phyloP scores from a whole-genome alignment of 2,797 vertebrate genomes.

The Eurystomus glaucurus region DNA sequence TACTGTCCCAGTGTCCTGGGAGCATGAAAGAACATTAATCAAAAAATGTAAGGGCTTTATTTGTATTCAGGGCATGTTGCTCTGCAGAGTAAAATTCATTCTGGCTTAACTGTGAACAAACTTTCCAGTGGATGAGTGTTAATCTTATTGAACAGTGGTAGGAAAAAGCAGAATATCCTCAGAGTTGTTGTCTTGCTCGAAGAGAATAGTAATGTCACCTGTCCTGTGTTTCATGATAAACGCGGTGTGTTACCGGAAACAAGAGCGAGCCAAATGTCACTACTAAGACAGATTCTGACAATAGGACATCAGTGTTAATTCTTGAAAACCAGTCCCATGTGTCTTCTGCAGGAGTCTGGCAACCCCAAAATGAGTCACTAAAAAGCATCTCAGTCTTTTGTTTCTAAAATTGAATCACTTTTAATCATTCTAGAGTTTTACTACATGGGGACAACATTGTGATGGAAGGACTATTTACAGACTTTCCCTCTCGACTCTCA shows the following conservation, averaged over 20 bases:
- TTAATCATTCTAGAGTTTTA: neutral
- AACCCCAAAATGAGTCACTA: neutral
- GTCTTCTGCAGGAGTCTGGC: neutral
- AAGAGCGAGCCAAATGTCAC: neutral
- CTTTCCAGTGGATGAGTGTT: conserved; percentile 34
- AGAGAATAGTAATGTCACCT: conserved; percentile 27
- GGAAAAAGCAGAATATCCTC: conserved; percentile 28
- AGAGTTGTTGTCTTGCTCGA: conserved; percentile 15
- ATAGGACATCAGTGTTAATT: neutral
- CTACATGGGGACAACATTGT: neutral
- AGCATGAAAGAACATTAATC: conserved; percentile 24
- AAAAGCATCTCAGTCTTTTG: neutral
- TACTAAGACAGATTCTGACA: neutral
- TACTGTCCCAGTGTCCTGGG: neutral
- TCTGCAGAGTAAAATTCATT: conserved; percentile 32
- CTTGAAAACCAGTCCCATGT: neutral
- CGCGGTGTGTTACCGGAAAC: neutral
- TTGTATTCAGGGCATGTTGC: conserved; percentile 20
- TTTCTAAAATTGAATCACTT: neutral
- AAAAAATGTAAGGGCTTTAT: conserved; percentile 10
- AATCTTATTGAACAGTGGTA: conserved; percentile 30
- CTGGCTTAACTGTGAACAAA: conserved; percentile 41
- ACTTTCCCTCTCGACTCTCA: neutral
- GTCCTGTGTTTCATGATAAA: neutral
- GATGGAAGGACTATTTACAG: neutral